Conservation (phyloP, 2,113 vertebrate species). For the Chloebia gouldiae region DNA sequence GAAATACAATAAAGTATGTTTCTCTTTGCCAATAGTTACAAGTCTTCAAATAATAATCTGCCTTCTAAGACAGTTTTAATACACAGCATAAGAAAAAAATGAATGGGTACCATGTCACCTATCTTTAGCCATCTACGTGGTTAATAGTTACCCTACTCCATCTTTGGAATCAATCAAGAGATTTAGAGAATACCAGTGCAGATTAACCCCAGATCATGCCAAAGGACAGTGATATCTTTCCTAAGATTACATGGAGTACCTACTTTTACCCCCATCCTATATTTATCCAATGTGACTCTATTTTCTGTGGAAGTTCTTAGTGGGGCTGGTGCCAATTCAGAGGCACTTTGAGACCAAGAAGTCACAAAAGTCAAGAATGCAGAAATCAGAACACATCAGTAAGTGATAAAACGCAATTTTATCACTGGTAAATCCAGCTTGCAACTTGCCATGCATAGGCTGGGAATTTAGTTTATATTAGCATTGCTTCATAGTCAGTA, state of each 20-base stretch:
- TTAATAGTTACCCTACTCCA: not conserved
- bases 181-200: not conserved
- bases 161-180: not conserved
- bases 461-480: not conserved
- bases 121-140: not conserved
- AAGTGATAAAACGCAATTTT: not conserved
- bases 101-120: not conserved
- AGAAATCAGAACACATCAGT: not conserved
- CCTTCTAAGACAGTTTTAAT: not conserved
- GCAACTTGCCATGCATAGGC: not conserved
- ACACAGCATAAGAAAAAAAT: not conserved
- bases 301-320: not conserved
- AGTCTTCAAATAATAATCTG: not conserved
- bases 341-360: not conserved
- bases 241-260: not conserved
- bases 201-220: not conserved
- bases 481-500: not conserved
- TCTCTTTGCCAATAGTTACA: not conserved
- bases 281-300: not conserved
- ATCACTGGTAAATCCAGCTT: not conserved
- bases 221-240: not conserved
- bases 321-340: not conserved
- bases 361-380: not conserved
- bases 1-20: not conserved
- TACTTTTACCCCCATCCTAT: accelerated